Percentiles rank a stretch among this genome's conserved stretches.
Evolutionary conservation across 2,113 vertebrate genomes (phyloP).

Genomic region (Parus major): DNA sequence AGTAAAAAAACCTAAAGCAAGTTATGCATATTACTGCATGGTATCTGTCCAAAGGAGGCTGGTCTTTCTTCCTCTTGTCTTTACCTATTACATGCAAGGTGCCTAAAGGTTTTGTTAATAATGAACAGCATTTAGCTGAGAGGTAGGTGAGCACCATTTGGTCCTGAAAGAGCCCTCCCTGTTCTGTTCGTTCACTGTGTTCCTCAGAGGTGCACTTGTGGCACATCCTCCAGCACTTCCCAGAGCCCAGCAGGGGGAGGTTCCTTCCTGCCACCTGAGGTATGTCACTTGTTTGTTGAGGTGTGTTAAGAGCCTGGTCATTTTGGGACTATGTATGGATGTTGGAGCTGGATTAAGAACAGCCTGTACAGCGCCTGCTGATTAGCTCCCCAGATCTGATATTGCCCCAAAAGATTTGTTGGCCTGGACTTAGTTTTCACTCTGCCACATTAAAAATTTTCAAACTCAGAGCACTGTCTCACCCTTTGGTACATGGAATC

Average conservation of each 20-base stretch:
- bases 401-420: neutral
- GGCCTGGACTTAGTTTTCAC: neutral
- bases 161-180: neutral
- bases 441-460: neutral
- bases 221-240: neutral
- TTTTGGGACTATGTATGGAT: neutral
- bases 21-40: neutral
- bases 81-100: neutral
- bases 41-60: neutral
- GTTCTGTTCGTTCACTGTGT: rapidly evolving
- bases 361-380: neutral
- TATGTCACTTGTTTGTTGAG: neutral
- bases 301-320: rapidly evolving
- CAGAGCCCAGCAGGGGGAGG: neutral
- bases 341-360: rapidly evolving
- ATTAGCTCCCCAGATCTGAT: neutral
- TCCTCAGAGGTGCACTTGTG: rapidly evolving
- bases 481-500: neutral
- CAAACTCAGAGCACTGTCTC: rapidly evolving
- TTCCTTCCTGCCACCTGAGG: neutral
- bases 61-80: neutral
- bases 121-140: rapidly evolving
- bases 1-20: neutral
- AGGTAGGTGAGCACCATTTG: neutral
- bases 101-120: neutral